These are phyloP conservation scores for Saccopteryx bilineata DNA, from an alignment of 2,113 vertebrate genomes.

Conservation along the genomic window DNA sequence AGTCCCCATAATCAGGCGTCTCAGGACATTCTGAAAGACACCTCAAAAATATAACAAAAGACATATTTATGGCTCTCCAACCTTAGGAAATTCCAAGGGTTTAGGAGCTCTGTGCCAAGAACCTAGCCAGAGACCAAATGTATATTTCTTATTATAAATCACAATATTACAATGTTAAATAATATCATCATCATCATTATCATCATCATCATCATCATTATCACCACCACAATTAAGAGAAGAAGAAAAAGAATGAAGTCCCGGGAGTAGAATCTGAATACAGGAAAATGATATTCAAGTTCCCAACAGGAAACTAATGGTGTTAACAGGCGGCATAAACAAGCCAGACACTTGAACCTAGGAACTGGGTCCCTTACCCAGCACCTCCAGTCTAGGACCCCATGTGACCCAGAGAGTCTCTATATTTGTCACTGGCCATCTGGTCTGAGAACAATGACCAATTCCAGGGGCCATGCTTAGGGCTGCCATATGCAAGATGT, in stretches of 20 bases:
- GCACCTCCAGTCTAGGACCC: not conserved
- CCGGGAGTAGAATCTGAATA: not conserved
- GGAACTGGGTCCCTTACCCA: not conserved
- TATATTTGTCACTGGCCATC: not conserved
- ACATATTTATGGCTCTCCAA: not conserved
- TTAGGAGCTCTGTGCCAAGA: not conserved
- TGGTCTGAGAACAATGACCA: not conserved
- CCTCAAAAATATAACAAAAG: not conserved
- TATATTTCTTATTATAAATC: conserved; percentile 18
- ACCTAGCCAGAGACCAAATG: not conserved
- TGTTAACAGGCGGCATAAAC: not conserved
- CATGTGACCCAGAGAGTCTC: not conserved
- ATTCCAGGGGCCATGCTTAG: not conserved
- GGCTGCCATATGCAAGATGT: not conserved
- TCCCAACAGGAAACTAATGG: not conserved
- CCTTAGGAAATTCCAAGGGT: not conserved
- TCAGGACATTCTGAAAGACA: not conserved
- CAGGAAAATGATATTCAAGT: not conserved
- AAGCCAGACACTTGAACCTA: not conserved
- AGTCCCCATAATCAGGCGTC: not conserved
- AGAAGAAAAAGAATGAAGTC: not conserved
- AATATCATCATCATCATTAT: not conserved
- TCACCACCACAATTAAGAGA: not conserved
- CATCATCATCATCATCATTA: not conserved
- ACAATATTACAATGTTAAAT: not conserved